Conservation (phyloP, 1,140 invertebrate species). For the Argopecten irradians region DNA sequence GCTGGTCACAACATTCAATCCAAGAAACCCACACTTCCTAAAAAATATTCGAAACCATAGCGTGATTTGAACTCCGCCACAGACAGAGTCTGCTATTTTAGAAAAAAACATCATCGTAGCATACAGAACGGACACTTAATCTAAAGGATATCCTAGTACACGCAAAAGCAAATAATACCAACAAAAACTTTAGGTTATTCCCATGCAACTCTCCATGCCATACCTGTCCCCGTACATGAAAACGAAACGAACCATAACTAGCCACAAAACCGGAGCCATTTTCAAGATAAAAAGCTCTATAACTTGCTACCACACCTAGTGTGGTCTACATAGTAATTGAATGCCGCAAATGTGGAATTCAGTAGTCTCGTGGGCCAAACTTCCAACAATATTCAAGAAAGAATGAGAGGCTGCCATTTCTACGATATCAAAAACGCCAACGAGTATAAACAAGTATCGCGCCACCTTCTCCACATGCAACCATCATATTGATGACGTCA, state of each 20-base stretch:
- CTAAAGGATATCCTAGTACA: no score
- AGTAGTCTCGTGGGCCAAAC: constrained; percentile 24
- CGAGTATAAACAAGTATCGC: constrained; percentile 21
- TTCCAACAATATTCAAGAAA: not conserved
- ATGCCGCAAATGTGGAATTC: not conserved
- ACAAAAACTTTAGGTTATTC: no score
- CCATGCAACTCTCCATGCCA: not conserved
- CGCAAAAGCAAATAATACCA: no score
- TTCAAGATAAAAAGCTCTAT: not conserved
- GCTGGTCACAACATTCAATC: no score
- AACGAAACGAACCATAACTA: not conserved
- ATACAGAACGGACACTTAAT: no score
- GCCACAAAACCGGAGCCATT: not conserved
- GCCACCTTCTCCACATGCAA: not conserved
- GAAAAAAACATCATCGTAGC: no score
- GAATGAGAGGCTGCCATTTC: not conserved
- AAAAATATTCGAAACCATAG: no score
- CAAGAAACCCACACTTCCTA: no score
- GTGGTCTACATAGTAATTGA: not conserved
- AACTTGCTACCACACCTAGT: not conserved
- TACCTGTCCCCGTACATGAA: not conserved
- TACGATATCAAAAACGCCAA: constrained; percentile 5
- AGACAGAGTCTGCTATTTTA: no score
- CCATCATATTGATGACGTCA: constrained; percentile 27
- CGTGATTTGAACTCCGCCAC: no score